phyloP scores from a whole-genome alignment of 2,888 invertebrate species.

The Scaptomyza tumidula region DNA sequence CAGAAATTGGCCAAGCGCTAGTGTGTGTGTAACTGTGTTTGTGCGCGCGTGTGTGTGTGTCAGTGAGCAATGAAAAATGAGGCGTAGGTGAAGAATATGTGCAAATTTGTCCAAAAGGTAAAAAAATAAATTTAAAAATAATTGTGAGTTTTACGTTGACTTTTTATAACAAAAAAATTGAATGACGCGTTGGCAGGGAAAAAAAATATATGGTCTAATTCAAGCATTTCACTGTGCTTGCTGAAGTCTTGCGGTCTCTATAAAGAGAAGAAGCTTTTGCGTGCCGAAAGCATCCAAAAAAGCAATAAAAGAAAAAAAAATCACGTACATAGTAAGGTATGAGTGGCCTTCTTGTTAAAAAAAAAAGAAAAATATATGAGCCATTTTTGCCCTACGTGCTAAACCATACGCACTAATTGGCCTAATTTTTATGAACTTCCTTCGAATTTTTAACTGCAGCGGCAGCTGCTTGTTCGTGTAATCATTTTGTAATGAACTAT shows the following conservation, averaged over 20 bases:
- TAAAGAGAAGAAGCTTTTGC: slow-evolving; percentile 42
- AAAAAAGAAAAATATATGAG: slow-evolving; percentile 18
- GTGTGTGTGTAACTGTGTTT: slow-evolving; percentile 54
- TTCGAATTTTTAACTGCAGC: slow-evolving; percentile 8
- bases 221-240: slow-evolving; percentile 35
- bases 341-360: slow-evolving; percentile 48
- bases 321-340: slow-evolving; percentile 55
- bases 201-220: slow-evolving; percentile 58
- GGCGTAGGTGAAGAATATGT: slow-evolving; percentile 74
- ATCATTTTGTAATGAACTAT: neutral
- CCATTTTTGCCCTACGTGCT: slow-evolving; percentile 21
- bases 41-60: slow-evolving; percentile 68
- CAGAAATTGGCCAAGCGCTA: slow-evolving; percentile 56
- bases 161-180: neutral
- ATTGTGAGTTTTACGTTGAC: slow-evolving; percentile 11
- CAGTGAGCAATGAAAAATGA: slow-evolving; percentile 72
- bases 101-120: slow-evolving; percentile 71
- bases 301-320: slow-evolving; percentile 62
- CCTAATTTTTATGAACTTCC: slow-evolving; percentile 55
- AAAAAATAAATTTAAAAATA: slow-evolving; percentile 25
- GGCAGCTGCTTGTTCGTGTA: neutral
- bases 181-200: slow-evolving; percentile 63
- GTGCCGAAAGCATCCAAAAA: slow-evolving; percentile 49
- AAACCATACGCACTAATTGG: slow-evolving; percentile 66
- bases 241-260: slow-evolving; percentile 32